Evolutionary conservation across 1,140 invertebrate species (phyloP), one percentile per base, ranked within the genome.

Genomic region (Tetramorium parvispinum): DNA sequence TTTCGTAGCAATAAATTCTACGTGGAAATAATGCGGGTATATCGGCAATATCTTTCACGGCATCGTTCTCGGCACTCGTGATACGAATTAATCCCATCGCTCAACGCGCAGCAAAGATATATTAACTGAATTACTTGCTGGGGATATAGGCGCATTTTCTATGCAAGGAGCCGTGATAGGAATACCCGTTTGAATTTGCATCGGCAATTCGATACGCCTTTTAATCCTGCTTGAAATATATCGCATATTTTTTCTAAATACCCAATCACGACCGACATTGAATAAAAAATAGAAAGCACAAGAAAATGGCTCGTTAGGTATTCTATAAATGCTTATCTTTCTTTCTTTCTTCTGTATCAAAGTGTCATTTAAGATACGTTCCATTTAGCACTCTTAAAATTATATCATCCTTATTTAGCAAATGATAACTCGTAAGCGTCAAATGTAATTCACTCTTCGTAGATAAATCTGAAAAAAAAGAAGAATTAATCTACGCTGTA

Each of bases 1-100:
- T 78, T 83, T 78, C 24, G 53, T 65, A 18, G 57, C 76, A 65
- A 87, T 85, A 91, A 89, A 91, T 88, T 90, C 85, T 79, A 32
- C 2, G 40, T 59, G 59, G 65, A 88, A 92, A 90, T 88, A 82
- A 90, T 86, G 85, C 53, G 68, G 87, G 21, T 65, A 57, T 86
- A 87, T 59, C 37, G 55, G 27, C 24, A 71, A 73, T 59, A 46
- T 70, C 21, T 85, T 88, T 81, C 65, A n/a, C 21, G 4, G 53
- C 40, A 37, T 65, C 43, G 43, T 27, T 70, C n/a, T 18, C 1
- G 37, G 21, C 27, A 70, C 86, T 82, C 92, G 88, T 91, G 91
- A 92, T 87, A 59, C 13, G 88, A 89, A 89, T 93, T 77, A 78
- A 77, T 85, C 37, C 13, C 4, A 46, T 43, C 43, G 68, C 49